phyloP scores from a whole-genome alignment of 2,888 invertebrate species.

The Heliconius charithonia region DNA sequence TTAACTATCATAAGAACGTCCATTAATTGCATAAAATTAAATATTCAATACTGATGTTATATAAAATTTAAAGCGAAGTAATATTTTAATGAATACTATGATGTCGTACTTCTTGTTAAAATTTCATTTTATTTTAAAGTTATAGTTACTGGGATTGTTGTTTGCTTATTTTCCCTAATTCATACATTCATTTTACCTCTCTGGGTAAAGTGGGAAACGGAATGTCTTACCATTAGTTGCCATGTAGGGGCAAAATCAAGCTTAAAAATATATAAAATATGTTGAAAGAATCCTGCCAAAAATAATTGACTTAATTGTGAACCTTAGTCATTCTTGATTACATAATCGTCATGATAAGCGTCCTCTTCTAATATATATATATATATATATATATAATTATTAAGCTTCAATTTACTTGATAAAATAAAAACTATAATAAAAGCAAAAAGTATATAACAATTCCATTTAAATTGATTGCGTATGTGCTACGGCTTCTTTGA shows the following conservation, averaged over 20 bases:
- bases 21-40: constrained; percentile 9
- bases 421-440: neutral
- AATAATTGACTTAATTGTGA: too few species aligned
- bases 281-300: too few species aligned
- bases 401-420: neutral
- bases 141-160: neutral
- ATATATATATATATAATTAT: neutral
- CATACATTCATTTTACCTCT: too few species aligned
- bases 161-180: neutral
- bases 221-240: too few species aligned
- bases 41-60: constrained; percentile 8
- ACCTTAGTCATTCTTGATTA: too few species aligned
- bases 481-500: constrained; percentile 9
- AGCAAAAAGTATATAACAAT: neutral
- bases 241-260: too few species aligned
- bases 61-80: constrained; percentile 10
- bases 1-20: constrained; percentile 9
- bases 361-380: too few species aligned
- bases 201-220: too few species aligned
- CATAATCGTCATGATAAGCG: too few species aligned
- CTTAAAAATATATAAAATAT: too few species aligned
- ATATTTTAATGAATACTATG: constrained; percentile 2
- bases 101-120: constrained; percentile 3
- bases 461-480: constrained; percentile 3
- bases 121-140: neutral